Percentiles rank a stretch among this genome's conserved stretches.
phyloP scores from a whole-genome alignment of 2,888 invertebrate genomes.

The Habrosyne pyritoides region DNA sequence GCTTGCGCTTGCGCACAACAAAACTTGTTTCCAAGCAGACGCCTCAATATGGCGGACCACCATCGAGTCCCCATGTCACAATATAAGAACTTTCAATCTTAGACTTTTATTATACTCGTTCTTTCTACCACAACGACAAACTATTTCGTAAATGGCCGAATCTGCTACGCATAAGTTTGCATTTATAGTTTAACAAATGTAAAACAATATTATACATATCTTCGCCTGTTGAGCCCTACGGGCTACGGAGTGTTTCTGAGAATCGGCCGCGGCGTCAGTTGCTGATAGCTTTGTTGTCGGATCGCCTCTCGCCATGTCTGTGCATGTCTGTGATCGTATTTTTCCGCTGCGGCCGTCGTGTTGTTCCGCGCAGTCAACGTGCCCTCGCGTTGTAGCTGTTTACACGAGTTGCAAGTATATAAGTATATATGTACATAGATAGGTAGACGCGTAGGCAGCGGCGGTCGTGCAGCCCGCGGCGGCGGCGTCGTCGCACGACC shows the following conservation, averaged over 20 bases:
- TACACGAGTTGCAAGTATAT: conserved; percentile 49
- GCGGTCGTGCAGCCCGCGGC: conserved; percentile 61
- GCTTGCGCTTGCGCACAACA: conserved; percentile 65
- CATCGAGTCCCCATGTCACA: conserved; percentile 28
- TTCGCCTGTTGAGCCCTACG: conserved; percentile 7
- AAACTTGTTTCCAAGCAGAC: conserved; percentile 78
- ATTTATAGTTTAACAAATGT: conserved; percentile 29
- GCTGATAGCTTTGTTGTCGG: conserved; percentile 47
- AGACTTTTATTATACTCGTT: not conserved
- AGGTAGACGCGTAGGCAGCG: conserved; percentile 69
- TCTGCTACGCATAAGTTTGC: conserved; percentile 36
- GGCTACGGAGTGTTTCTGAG: conserved; percentile 46
- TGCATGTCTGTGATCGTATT: conserved; percentile 65
- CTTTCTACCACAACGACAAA: not conserved
- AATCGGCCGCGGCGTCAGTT: conserved; percentile 49
- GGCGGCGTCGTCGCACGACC: conserved; percentile 73
- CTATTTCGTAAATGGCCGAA: not conserved
- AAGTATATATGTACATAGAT: conserved; percentile 39
- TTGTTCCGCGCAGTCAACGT: conserved; percentile 50
- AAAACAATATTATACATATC: conserved; percentile 38
- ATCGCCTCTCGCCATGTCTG: conserved; percentile 58
- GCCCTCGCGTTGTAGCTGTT: conserved; percentile 54
- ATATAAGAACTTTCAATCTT: conserved; percentile 8
- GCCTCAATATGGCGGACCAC: conserved; percentile 71
- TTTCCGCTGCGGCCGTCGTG: conserved; percentile 49